Conservation (phyloP, 2,797 vertebrate genomes). For the Rhinoraja longicauda region DNA sequence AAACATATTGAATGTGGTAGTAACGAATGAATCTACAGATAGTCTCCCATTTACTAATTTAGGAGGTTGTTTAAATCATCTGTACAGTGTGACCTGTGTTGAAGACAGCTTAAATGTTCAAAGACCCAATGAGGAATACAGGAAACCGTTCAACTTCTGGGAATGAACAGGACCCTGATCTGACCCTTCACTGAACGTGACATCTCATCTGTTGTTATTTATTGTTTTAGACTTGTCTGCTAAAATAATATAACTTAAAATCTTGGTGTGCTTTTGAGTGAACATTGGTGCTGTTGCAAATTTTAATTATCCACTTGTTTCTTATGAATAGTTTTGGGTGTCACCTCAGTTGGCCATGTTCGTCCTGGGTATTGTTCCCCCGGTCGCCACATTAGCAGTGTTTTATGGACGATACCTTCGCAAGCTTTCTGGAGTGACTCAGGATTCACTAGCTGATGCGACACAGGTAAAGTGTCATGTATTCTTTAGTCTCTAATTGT, state of each 20-base stretch:
- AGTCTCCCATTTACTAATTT: neutral
- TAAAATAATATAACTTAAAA: neutral
- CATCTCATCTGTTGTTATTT: neutral
- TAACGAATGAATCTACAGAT: neutral
- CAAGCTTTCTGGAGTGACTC: conserved; percentile 79
- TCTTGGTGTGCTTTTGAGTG: neutral
- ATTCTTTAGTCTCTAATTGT: neutral
- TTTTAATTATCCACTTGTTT: conserved; percentile 40
- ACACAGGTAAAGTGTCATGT: conserved; percentile 69
- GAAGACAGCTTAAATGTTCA: too few species aligned
- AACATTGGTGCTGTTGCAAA: neutral
- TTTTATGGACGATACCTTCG: conserved; percentile 83
- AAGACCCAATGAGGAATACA: neutral
- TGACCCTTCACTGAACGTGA: neutral
- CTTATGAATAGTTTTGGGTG: conserved; percentile 75
- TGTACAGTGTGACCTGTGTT: too few species aligned
- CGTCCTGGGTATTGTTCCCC: conserved; percentile 83
- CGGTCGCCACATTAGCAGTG: conserved; percentile 73
- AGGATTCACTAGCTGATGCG: conserved; percentile 89
- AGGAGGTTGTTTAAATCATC: neutral
- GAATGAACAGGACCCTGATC: neutral
- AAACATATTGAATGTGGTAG: neutral
- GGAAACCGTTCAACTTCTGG: neutral
- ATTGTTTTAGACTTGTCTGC: neutral
- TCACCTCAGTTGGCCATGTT: conserved; percentile 83